Conservation (phyloP, 2,888 invertebrate species). For the Parnassius smintheus region DNA sequence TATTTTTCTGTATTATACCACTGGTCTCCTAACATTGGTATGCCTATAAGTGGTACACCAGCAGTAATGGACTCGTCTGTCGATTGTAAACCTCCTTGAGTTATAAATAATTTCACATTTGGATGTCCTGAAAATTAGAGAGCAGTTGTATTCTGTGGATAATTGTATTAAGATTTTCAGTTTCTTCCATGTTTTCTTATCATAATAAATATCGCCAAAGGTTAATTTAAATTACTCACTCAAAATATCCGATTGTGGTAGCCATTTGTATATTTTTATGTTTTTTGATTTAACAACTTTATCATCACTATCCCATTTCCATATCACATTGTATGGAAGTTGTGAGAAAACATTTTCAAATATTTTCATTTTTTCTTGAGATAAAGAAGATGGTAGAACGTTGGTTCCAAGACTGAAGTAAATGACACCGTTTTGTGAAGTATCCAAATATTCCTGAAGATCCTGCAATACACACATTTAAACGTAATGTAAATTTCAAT, state of each 20-base stretch:
- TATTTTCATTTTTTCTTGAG: conserved; percentile 40
- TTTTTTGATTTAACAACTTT: conserved; percentile 29
- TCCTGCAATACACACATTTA: conserved; percentile 35
- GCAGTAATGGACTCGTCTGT: conserved; percentile 57
- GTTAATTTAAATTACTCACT: conserved; percentile 37
- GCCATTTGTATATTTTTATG: conserved; percentile 40
- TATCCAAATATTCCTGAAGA: conserved; percentile 45
- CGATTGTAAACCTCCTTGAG: conserved; percentile 62
- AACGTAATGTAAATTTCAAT: no score
- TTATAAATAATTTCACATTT: conserved; percentile 60
- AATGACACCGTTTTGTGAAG: conserved; percentile 50
- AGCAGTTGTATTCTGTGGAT: no score
- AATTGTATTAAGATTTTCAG: no score
- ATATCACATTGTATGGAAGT: conserved; percentile 55
- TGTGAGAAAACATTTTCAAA: conserved; percentile 48
- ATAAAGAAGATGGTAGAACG: conserved; percentile 41
- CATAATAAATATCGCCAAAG: no score
- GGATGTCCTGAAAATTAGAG: conserved; percentile 44
- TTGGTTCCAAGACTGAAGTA: conserved; percentile 60
- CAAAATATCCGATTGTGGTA: conserved; percentile 55
- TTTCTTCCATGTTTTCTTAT: no score
- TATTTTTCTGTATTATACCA: conserved; percentile 48
- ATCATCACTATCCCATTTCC: conserved; percentile 54
- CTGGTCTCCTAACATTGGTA: conserved; percentile 59
- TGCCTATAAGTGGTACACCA: conserved; percentile 50